Base-by-base conservation (phyloP, 2,797 vertebrate genomes). In the Acipenser ruthenus region DNA sequence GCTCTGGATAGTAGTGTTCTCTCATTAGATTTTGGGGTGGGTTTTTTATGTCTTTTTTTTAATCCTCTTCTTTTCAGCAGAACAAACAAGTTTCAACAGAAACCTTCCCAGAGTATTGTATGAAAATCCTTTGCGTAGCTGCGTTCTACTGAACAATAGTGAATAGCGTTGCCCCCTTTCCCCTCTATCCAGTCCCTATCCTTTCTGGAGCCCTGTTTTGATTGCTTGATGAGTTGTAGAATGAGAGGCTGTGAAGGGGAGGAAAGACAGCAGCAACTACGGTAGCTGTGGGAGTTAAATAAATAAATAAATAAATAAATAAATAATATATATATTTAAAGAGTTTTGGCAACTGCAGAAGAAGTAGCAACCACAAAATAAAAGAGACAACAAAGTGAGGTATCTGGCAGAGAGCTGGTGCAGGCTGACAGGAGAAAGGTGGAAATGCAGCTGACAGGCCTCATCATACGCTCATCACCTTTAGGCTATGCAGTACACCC, bases 401-500 rank as follows among this genome's bases (percentile, higher is more conserved):
- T 47, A 53, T 64, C 53, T 63, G 53, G 69, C 68, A 69, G 68
- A 66, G 75, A 80, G 68, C 63, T 79, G 80, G 62, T 84, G 73
- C 73, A 78, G 82, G 77, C 72, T 81, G 75, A 76, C 83, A 84
- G 73, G 71, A 77, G 73, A 75, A 66, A 74, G 51, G 75, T 85
- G 74, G 70, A 78, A 87, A 82, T 81, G 82, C 83, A 75, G 83
- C 75, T 89, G 83, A 83, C 76, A 82, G 84, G 79, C 82, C 78
- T 70, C 83, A 87, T 85, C 70, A 66, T 79, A 82, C 86, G 81
- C 86, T 91, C 86, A 86, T 91, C 91, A 91, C 90, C 86, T 91
- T 79, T 83, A 80, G 75, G 85, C 89, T 88, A 81, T 71, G 58
- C 75, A 83, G 87, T 87, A 83, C 83, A 86, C 82, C 69, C 76